These are phyloP conservation scores for Bimastos eiseni DNA, from an alignment of 2,888 invertebrate species.

Conservation along the genomic window DNA sequence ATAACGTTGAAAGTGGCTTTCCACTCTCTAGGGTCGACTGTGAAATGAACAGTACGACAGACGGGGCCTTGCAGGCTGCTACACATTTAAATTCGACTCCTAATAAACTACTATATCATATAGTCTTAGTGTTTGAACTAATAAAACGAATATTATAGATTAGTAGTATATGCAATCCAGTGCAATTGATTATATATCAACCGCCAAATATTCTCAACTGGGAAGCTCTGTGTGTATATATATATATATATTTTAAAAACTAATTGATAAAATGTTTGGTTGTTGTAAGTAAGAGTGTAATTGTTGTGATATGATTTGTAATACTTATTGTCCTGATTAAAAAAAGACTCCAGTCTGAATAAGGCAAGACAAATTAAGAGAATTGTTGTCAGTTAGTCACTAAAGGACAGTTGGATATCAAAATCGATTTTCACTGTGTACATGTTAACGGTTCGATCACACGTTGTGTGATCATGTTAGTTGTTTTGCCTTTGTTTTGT, in stretches of 20 bases:
- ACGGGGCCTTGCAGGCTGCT: too few species aligned
- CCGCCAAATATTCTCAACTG: too few species aligned
- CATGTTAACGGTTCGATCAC: background rate
- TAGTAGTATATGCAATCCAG: too few species aligned
- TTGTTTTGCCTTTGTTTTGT: background rate
- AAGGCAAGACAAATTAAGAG: background rate
- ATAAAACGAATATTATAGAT: too few species aligned
- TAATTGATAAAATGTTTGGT: background rate
- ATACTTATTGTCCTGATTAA: background rate
- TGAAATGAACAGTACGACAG: too few species aligned
- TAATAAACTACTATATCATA: too few species aligned
- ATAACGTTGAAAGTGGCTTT: too few species aligned
- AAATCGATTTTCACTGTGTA: background rate
- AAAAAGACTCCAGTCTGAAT: background rate
- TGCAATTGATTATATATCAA: too few species aligned
- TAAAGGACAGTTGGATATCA: background rate
- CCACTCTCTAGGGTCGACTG: too few species aligned
- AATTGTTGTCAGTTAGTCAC: background rate
- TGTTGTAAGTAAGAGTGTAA: background rate
- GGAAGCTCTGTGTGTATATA: too few species aligned
- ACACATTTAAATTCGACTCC: too few species aligned
- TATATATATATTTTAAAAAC: background rate
- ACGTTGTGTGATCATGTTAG: background rate
- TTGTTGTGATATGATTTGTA: conserved; percentile 2
- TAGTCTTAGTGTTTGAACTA: too few species aligned